Evolutionary conservation across 2,797 vertebrate species (phyloP).

Genomic region (Tolypeutes matacus): DNA sequence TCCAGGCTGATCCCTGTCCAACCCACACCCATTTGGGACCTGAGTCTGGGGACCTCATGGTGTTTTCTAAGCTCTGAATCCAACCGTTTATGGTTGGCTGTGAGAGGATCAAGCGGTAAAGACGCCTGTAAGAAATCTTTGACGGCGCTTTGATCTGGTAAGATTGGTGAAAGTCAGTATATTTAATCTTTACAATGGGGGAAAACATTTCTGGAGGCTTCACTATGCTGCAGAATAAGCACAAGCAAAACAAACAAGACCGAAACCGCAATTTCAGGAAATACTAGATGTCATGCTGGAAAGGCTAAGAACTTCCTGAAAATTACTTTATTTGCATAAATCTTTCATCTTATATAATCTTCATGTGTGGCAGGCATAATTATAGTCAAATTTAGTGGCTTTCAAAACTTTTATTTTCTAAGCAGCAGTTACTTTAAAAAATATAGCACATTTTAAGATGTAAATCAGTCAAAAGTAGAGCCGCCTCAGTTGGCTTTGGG

Average conservation of each 20-base stretch:
- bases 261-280: background rate
- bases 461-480: background rate
- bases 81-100: too few relatives aligned
- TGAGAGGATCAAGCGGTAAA: background rate
- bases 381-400: background rate
- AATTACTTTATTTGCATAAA: background rate
- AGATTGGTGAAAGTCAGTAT: background rate
- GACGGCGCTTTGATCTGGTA: background rate
- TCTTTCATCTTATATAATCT: background rate
- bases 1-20: background rate
- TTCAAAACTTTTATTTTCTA: slow-evolving; percentile 18
- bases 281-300: background rate
- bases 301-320: background rate
- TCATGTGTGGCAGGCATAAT: background rate
- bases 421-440: background rate
- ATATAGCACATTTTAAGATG: background rate
- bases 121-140: background rate
- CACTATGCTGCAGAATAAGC: background rate
- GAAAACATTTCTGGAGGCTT: slow-evolving; percentile 1
- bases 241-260: background rate
- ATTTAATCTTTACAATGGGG: background rate
- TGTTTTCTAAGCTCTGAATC: background rate
- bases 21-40: background rate
- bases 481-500: background rate
- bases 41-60: background rate